Base-by-base conservation (phyloP, 2,113 vertebrate species). In the Meles meles region DNA sequence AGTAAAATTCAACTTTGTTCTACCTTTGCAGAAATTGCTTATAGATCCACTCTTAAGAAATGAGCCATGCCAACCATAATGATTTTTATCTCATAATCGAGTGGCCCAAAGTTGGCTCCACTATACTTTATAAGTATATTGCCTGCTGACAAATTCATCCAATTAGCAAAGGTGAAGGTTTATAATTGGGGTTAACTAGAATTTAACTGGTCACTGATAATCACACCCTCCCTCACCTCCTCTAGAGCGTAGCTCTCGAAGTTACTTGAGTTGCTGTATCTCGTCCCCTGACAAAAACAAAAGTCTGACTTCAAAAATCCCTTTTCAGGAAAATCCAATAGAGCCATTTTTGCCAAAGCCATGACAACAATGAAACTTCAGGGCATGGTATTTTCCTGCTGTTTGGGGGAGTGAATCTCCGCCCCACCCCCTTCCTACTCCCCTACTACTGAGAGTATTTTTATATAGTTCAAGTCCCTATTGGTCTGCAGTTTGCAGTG, bases 401-500 rank as follows among this genome's bases (percentile, higher is more conserved):
- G 98, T 98, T 97, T 98, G 88, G 98, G 94, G 98, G 96, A 95
- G 92, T 93, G 95, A 96, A 61, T 95, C 97, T 98, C 98, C 86
- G 5, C 96, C 96, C 97, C 96, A 94, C 86, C 97, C 89, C 95
- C 84, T 89, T 96, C 31, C 98, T 98, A 93, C 97, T 94, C 97
- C 94, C 98, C 98, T 97, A 98, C 98, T 93, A 97, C 98, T 88
- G 97, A 98, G 97, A 98, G 97, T 98, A 98, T 99, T 99, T 99
- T 99, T 99, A 99, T 99, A 99, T 99, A 99, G 99, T 98, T 98
- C 98, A 99, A 98, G 98, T 99, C 99, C 98, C 99, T 98, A 61
- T 98, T 98, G 99, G 98, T 98, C 98, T 98, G 98, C 98, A 98
- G 98, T 99, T 98, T 99, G 98, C 98, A 98, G 98, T 93, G 97